phyloP scores from a whole-genome alignment of 2,113 vertebrate genomes.

The Myotis lucifugus region DNA sequence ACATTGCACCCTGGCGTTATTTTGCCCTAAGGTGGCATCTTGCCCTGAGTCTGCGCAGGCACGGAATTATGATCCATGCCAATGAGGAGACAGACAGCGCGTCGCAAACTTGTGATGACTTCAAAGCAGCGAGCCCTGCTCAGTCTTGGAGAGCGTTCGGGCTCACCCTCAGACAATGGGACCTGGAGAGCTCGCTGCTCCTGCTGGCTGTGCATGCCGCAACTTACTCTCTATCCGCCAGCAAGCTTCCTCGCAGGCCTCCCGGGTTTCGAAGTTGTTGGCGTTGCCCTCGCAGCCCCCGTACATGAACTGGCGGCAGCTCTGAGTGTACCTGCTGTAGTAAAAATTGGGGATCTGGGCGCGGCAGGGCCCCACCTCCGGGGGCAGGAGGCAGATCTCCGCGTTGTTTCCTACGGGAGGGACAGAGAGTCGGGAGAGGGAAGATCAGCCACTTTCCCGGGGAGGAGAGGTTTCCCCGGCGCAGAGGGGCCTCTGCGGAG shows the following conservation, averaged over 20 bases:
- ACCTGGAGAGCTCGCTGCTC: background rate
- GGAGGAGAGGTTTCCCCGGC: background rate
- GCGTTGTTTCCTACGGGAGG: conserved; percentile 72
- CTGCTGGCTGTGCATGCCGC: accelerated
- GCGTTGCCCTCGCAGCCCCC: conserved; percentile 92
- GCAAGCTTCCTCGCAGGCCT: conserved; percentile 90
- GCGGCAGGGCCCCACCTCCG: conserved; percentile 88
- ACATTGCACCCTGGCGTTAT: background rate
- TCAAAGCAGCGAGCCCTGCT: background rate
- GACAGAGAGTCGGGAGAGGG: background rate
- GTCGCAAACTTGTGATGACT: background rate
- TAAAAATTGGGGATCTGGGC: conserved; percentile 85
- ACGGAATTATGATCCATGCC: background rate
- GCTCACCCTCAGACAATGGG: background rate
- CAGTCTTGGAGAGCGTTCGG: background rate
- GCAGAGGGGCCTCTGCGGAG: background rate
- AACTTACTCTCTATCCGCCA: conserved; percentile 92
- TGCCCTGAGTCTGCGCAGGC: background rate
- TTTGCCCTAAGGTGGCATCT: background rate
- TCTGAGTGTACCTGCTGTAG: conserved; percentile 91
- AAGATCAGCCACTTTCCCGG: background rate
- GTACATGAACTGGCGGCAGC: conserved; percentile 89
- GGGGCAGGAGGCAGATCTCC: conserved; percentile 88
- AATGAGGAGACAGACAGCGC: background rate
- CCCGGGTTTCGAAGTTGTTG: conserved; percentile 90